Percentiles rank a stretch among this genome's conserved stretches.
These are phyloP conservation scores for Myopa testacea DNA, from an alignment of 2,888 invertebrate species.

Conservation along the genomic window DNA sequence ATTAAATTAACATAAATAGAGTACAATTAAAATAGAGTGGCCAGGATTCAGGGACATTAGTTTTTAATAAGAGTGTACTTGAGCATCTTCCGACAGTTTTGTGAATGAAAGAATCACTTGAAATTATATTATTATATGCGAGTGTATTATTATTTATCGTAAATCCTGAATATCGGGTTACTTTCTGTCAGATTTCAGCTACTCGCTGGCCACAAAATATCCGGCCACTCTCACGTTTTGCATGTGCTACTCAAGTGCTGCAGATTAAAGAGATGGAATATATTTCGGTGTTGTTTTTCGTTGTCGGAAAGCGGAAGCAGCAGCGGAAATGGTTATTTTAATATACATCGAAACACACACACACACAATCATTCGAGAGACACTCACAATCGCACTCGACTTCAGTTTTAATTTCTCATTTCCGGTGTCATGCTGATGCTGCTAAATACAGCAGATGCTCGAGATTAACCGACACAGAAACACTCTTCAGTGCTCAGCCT, in stretches of 20 bases:
- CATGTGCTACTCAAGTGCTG: not conserved
- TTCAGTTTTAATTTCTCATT: constrained; percentile 24
- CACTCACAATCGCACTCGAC: not conserved
- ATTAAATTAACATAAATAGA: no score
- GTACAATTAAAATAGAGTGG: no score
- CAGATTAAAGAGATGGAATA: no score
- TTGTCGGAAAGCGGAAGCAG: not conserved
- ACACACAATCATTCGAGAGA: not conserved
- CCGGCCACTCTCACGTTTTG: not conserved
- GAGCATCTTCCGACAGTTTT: no score
- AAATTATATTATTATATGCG: no score
- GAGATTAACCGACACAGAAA: not conserved
- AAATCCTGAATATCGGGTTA: no score
- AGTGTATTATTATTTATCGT: no score
- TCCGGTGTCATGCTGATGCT: constrained; percentile 8
- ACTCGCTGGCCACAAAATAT: constrained; percentile 7
- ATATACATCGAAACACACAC: not conserved
- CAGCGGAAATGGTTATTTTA: not conserved
- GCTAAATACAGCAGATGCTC: constrained; percentile 5
- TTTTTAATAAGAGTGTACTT: no score
- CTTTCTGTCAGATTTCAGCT: no score
- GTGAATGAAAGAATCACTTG: no score
- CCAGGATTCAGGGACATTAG: no score
- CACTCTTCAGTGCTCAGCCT: not conserved
- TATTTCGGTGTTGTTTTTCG: not conserved